phyloP scores from a whole-genome alignment of 2,888 invertebrate species.

The Meganola albula region DNA sequence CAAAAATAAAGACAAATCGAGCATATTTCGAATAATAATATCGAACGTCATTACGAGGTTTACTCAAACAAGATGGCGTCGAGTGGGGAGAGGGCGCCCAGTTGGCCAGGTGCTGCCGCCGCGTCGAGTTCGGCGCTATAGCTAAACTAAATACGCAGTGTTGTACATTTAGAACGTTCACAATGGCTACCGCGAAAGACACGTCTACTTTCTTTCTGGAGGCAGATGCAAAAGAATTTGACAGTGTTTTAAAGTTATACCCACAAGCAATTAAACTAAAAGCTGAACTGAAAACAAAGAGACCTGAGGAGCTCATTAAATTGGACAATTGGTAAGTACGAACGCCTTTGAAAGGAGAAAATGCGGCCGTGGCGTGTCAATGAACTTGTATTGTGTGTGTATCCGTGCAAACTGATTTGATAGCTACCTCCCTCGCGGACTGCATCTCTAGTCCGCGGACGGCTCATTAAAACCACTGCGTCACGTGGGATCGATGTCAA shows the following conservation, averaged over 20 bases:
- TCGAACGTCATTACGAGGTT: conserved; percentile 72
- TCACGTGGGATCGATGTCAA: conserved; percentile 86
- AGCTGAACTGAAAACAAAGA: conserved; percentile 93
- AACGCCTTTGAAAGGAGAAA: conserved; percentile 75
- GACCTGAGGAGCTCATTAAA: conserved; percentile 95
- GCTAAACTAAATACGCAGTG: conserved; percentile 77
- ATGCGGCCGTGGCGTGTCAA: conserved; percentile 79
- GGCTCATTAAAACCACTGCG: conserved; percentile 84
- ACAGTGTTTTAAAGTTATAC: conserved; percentile 92
- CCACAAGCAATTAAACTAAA: conserved; percentile 93
- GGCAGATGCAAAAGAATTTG: conserved; percentile 91
- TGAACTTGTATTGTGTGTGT: conserved; percentile 79
- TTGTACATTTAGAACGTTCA: conserved; percentile 80
- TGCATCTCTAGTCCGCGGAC: conserved; percentile 80
- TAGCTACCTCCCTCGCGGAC: conserved; percentile 81
- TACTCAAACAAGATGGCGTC: conserved; percentile 71
- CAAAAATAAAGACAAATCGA: conserved; percentile 40
- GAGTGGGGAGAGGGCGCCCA: conserved; percentile 77
- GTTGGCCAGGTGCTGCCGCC: conserved; percentile 79
- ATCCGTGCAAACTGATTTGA: conserved; percentile 80
- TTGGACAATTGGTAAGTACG: conserved; percentile 95
- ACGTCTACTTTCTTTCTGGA: conserved; percentile 96
- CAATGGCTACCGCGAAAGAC: conserved; percentile 92
- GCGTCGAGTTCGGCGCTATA: conserved; percentile 78
- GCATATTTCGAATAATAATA: conserved; percentile 64